Evolutionary conservation across 1,140 invertebrate genomes (phyloP), one percentile per base, ranked within the genome.

Genomic region (Cydia fagiglandana): DNA sequence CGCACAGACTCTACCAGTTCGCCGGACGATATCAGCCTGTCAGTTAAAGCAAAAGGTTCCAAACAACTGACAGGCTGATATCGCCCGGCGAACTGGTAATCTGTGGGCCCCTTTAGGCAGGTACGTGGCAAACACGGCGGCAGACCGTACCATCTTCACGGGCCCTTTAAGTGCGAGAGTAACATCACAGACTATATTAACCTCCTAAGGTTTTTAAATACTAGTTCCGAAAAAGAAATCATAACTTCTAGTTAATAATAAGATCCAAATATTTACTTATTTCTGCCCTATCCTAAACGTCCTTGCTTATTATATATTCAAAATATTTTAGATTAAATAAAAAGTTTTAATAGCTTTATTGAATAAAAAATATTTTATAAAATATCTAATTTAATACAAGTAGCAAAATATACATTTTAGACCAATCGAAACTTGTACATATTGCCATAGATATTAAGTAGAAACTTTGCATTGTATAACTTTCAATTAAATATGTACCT

Each of bases 221-320:
- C 34, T 7, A 38, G 0, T 38, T 30, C 30, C 30, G 30, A 38
- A 38, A 38, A 38, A 41, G 38, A 0, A 50, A 50, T 50, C 47
- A 50, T 5, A 2, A 50, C 15, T 15, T 13, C 6, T 56, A 56
- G 1, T n/a, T 20, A 7, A 56, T 56, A 7, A 7, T 56, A 17
- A 56, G 13, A 61, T 28, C 61, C 9, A 12, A 28, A 73, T 24
- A 24, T 24, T 50, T 77, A 66, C 68, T 76, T 84, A 73, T 20
- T 81, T 84, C 84, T 73, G 84, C 85, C 85, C 84, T 85, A 78
- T 87, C 85, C 74, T 84, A 79, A 80, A 83, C 85, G 85, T 87
- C 85, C 85, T 83, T 30, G 75, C 56, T 76, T 61, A 56, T 17
- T 56, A 56, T 56, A 4, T 53, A 53, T 53, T 53, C 0, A 17